phyloP scores from a whole-genome alignment of 2,797 vertebrate species.

The Ataeniobius toweri region DNA sequence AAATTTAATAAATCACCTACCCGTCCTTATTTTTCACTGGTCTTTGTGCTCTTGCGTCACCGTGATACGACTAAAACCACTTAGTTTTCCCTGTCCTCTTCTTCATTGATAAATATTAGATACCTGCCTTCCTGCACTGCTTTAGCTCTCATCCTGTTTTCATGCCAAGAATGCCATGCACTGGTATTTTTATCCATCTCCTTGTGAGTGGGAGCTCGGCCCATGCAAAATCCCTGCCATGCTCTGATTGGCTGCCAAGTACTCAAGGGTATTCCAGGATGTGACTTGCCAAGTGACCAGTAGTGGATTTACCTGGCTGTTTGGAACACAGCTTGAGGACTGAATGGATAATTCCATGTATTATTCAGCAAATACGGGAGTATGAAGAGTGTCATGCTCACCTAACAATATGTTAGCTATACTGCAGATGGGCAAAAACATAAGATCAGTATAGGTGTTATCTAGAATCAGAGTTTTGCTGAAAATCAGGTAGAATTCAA shows the following conservation, averaged over 20 bases:
- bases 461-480: neutral
- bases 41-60: constrained; percentile 33
- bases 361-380: constrained; percentile 26
- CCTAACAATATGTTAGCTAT: neutral
- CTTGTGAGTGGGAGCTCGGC: constrained; percentile 50
- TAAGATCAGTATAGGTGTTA: neutral
- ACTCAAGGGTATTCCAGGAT: constrained; percentile 55
- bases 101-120: constrained; percentile 73
- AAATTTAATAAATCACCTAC: constrained; percentile 46
- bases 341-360: constrained; percentile 28
- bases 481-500: neutral
- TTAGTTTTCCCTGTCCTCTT: constrained; percentile 31
- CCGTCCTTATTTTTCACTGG: constrained; percentile 39
- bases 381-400: constrained; percentile 8
- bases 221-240: constrained; percentile 48
- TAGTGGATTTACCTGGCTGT: constrained; percentile 52
- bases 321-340: constrained; percentile 35
- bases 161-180: constrained; percentile 59
- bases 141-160: constrained; percentile 46
- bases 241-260: constrained; percentile 70
- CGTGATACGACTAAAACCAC: constrained; percentile 40
- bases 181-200: constrained; percentile 75
- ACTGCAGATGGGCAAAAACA: neutral
- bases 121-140: constrained; percentile 44
- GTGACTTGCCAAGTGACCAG: constrained; percentile 48